A percentile compares a stretch with the other conserved stretches of the same genome.
These are phyloP conservation scores for Electrona antarctica DNA, from an alignment of 2,113 vertebrate species.

Conservation along the genomic window DNA sequence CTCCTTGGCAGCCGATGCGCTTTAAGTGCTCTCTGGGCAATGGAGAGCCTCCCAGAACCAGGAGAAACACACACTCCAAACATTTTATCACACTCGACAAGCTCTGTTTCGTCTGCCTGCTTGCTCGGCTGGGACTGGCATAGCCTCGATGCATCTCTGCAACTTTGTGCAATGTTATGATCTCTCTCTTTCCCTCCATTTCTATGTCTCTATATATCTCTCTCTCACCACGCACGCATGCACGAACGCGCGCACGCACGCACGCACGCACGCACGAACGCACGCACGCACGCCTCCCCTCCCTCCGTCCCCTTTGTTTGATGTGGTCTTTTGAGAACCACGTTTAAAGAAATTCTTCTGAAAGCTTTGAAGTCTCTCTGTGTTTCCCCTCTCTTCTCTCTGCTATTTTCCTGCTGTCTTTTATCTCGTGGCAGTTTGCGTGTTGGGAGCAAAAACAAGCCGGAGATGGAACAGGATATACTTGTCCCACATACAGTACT, in stretches of 20 bases:
- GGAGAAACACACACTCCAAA: constrained; percentile 49
- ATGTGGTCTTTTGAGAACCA: constrained; percentile 79
- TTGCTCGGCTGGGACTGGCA: constrained; percentile 43
- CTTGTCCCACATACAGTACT: constrained; percentile 56
- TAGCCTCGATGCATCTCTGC: constrained; percentile 64
- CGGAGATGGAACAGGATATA: constrained; percentile 62
- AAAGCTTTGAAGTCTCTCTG: constrained; percentile 76
- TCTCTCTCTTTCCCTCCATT: constrained; percentile 1
- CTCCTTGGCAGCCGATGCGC: constrained; percentile 69
- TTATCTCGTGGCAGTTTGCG: constrained; percentile 66
- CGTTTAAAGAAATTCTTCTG: constrained; percentile 76
- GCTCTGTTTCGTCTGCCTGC: constrained; percentile 46
- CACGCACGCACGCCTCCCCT: constrained; percentile 14
- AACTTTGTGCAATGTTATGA: constrained; percentile 47
- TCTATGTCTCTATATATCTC: background rate
- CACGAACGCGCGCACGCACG: constrained; percentile 29
- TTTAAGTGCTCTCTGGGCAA: constrained; percentile 69
- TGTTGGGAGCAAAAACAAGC: constrained; percentile 54
- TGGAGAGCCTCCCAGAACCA: constrained; percentile 59
- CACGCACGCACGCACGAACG: constrained; percentile 23
- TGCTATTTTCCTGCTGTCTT: constrained; percentile 59
- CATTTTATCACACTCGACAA: constrained; percentile 72
- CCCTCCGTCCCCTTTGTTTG: constrained; percentile 66
- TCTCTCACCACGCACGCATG: constrained; percentile 21
- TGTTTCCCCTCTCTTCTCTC: constrained; percentile 63